Base-by-base conservation (phyloP, 2,797 vertebrate genomes). In the Holocentrus rufus region DNA sequence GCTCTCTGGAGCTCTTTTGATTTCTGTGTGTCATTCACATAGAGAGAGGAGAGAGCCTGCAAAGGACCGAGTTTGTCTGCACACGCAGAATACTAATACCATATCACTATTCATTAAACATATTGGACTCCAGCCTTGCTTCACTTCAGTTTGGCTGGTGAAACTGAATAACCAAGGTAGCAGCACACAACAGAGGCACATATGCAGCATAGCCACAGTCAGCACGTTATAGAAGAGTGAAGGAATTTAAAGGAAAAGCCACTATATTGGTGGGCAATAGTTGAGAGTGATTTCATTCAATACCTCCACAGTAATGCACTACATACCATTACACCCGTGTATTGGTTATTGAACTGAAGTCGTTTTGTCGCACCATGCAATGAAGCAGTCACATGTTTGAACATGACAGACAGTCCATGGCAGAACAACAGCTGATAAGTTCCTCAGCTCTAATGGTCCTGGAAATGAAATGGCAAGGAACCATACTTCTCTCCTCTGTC, bases 1-100 rank as follows among this genome's bases (percentile, higher is more conserved):
- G 62, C 73, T 85, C 79, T 79, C 66, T 57, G 68, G 50, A 60
- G 22, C 76, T 74, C 87, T 74, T 90, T 81, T 88, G 81, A 88
- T 90, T 85, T 77, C 72, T 79, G 69, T 63, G 71, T 86, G 77
- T 82, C 85, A 88, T 83, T 88, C 73, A 82, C 77, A 85, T 64
- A 18, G 80, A 74, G 69, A 74, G 58, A 60, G 64, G 82, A 72
- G 70, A 22, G 49, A 77, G 69, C 55, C 77, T 74, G 50, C 69
- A 79, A 71, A 80, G 83, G 81, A 75, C 63, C 77, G 60, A 50
- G 65, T 74, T 75, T 54, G 70, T 79, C 70, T 80, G 68, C 73
- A 39, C 75, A 46, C 27, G 25, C 25, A 76, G 87, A 92, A 91
- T 91, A 78, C 79, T 85, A 89, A 91, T 80, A 80, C 34, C 59